phyloP scores from a whole-genome alignment of 2,888 invertebrate species.

The Coleophora deauratella region DNA sequence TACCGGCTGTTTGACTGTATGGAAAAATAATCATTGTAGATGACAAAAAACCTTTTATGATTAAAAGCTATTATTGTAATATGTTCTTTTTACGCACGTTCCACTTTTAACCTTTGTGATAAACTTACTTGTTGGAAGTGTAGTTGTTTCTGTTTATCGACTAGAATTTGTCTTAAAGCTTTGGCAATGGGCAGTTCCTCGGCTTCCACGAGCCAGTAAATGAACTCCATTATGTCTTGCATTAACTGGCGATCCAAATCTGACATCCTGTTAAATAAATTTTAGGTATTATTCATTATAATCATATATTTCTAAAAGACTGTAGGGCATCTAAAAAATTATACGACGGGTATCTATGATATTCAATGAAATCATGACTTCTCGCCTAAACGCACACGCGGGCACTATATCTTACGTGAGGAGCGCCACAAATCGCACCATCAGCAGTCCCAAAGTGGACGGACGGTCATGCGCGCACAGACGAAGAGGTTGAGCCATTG shows the following conservation, averaged over 20 bases:
- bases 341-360: too few species aligned
- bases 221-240: conserved; percentile 91
- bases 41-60: not conserved
- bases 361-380: too few species aligned
- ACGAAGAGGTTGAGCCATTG: too few species aligned
- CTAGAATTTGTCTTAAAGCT: conserved; percentile 89
- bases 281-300: too few species aligned
- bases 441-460: too few species aligned
- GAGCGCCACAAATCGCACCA: too few species aligned
- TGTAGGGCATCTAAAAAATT: too few species aligned
- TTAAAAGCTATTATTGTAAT: not conserved
- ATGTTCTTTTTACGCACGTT: too few species aligned
- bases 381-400: too few species aligned
- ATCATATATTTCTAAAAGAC: too few species aligned
- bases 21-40: not conserved
- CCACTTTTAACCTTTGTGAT: not conserved
- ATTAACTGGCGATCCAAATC: conserved; percentile 89
- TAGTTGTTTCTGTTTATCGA: conserved; percentile 85
- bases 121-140: conserved; percentile 60
- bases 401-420: too few species aligned
- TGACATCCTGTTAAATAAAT: conserved; percentile 75
- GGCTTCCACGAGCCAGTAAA: conserved; percentile 92
- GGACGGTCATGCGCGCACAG: too few species aligned
- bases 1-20: conserved; percentile 52
- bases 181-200: conserved; percentile 95